Percentiles rank a stretch among this genome's conserved stretches.
phyloP scores from a whole-genome alignment of 1,140 invertebrate genomes.

The Brachionus asplanchnoidis region DNA sequence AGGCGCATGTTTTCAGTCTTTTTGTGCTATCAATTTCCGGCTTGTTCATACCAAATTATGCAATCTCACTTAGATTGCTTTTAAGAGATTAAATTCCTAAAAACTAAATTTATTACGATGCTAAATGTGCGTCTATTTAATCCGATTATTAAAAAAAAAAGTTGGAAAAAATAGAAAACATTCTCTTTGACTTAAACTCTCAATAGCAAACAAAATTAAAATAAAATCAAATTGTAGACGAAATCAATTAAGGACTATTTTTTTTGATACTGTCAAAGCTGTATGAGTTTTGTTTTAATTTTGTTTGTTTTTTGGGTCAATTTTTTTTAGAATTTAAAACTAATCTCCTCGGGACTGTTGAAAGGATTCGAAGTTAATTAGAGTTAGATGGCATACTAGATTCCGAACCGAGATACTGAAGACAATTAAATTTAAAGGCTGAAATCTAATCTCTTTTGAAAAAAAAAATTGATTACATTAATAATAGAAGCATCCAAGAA shows the following conservation, averaged over 20 bases:
- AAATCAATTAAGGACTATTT: background rate
- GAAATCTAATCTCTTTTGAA: background rate
- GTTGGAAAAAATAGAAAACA: background rate
- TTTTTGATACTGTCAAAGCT: background rate
- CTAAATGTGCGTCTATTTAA: background rate
- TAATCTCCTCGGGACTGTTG: background rate
- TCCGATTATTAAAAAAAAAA: background rate
- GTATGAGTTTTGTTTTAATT: background rate
- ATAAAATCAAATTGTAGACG: background rate
- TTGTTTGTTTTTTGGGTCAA: background rate
- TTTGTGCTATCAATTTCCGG: background rate
- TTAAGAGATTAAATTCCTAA: background rate
- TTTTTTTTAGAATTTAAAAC: background rate
- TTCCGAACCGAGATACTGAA: background rate
- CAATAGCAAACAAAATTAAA: background rate
- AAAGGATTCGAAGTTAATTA: background rate
- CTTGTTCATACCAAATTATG: background rate
- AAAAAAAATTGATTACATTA: background rate
- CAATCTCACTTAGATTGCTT: background rate
- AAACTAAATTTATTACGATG: background rate
- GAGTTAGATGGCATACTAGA: background rate
- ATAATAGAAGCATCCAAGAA: background rate
- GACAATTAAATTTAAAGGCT: background rate
- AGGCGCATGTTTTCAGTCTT: background rate
- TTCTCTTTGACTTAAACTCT: background rate